Evolutionary conservation across 2,113 vertebrate genomes (phyloP).

Genomic region (Holacanthus passer): DNA sequence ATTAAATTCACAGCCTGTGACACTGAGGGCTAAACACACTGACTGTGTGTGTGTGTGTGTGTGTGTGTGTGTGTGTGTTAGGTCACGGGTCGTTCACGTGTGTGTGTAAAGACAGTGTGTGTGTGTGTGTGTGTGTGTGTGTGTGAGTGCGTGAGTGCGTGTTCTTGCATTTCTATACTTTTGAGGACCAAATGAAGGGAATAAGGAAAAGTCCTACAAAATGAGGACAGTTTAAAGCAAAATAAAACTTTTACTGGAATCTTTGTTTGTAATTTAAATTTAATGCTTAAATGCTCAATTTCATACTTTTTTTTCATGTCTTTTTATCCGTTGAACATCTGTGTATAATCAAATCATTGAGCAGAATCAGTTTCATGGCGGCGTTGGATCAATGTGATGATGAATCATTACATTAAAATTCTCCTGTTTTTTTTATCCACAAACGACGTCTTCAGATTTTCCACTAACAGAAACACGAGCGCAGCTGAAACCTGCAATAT

Average conservation of each 20-base stretch:
- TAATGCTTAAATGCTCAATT: no score
- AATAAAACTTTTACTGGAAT: not conserved
- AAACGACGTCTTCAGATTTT: no score
- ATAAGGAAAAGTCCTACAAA: not conserved
- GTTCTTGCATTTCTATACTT: not conserved
- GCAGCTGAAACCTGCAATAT: no score
- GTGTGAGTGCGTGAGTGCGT: not conserved
- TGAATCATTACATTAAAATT: no score
- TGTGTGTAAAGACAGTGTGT: constrained; percentile 25
- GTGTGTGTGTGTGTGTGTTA: constrained; percentile 33
- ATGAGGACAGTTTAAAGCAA: not conserved
- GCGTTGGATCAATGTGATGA: no score
- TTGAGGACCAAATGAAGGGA: constrained; percentile 13
- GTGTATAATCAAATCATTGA: no score
- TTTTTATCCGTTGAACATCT: no score
- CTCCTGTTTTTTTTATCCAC: no score
- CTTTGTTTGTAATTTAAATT: no score
- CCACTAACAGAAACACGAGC: no score
- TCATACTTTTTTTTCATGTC: no score
- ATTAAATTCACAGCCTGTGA: constrained; percentile 98
- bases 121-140: constrained; percentile 3
- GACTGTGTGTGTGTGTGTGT: constrained; percentile 41
- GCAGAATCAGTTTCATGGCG: no score
- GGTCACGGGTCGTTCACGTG: constrained; percentile 40
- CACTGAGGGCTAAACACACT: constrained; percentile 92